Evolutionary conservation across 2,888 invertebrate species (phyloP).

Genomic region (Drosophila mimica): DNA sequence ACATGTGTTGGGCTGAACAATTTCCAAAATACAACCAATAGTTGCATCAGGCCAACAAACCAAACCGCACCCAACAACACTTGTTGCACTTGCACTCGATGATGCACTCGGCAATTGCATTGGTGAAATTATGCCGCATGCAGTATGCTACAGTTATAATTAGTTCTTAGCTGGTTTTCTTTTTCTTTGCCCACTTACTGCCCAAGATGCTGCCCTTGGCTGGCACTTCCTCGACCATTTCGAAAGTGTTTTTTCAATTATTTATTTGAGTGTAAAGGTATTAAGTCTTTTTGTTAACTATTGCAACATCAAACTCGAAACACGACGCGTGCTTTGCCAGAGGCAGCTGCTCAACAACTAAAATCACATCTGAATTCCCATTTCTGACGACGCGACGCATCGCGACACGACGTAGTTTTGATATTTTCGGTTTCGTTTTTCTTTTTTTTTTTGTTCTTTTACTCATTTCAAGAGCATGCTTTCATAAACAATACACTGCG

Average conservation of each 20-base stretch:
- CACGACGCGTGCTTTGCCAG: slow-evolving; percentile 62
- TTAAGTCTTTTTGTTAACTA: neutral
- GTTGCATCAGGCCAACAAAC: slow-evolving; percentile 37
- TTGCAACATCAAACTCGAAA: slow-evolving; percentile 21
- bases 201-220: slow-evolving; percentile 87
- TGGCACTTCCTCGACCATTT: slow-evolving; percentile 86
- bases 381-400: slow-evolving; percentile 27
- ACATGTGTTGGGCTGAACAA: slow-evolving; percentile 12
- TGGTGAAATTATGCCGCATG: slow-evolving; percentile 30
- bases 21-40: slow-evolving; percentile 14
- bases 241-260: slow-evolving; percentile 23
- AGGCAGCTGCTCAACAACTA: slow-evolving; percentile 75
- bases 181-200: slow-evolving; percentile 85
- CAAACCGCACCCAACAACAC: slow-evolving; percentile 37
- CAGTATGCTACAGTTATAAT: slow-evolving; percentile 7
- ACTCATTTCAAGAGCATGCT: slow-evolving; percentile 35
- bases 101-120: slow-evolving; percentile 61
- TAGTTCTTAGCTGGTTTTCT: neutral
- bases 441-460: slow-evolving; percentile 10
- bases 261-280: slow-evolving; percentile 10
- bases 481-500: neutral
- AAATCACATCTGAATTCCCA: slow-evolving; percentile 45
- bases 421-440: slow-evolving; percentile 51
- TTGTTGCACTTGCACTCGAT: slow-evolving; percentile 66
- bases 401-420: slow-evolving; percentile 27